Percentiles rank a stretch among this genome's conserved stretches.
Conservation (phyloP, 2,113 vertebrate species). For the Gadus chalcogrammus region DNA sequence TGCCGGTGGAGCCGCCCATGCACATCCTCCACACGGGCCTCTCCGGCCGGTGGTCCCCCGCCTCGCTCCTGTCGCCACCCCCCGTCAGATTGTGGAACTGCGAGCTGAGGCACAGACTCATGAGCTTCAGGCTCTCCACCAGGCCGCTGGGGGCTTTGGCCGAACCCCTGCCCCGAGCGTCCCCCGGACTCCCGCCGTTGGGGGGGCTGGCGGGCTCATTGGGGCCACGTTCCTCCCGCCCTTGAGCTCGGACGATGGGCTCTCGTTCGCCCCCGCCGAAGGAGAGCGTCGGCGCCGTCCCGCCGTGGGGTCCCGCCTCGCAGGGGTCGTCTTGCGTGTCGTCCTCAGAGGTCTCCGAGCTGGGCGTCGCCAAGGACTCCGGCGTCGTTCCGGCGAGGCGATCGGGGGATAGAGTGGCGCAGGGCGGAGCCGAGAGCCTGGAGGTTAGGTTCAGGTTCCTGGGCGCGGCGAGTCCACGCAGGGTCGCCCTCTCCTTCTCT, state of each 20-base stretch:
- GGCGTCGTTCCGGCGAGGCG: slow-evolving; percentile 23
- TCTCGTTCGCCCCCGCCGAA: slow-evolving; percentile 42
- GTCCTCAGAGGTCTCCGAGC: slow-evolving; percentile 90
- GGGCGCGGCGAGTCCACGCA: slow-evolving; percentile 64
- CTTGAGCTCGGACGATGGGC: slow-evolving; percentile 6
- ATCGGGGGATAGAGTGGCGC: slow-evolving; percentile 37
- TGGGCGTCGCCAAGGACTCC: slow-evolving; percentile 69
- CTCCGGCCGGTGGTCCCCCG: slow-evolving; percentile 76
- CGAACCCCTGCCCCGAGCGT: slow-evolving; percentile 48
- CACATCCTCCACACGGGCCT: slow-evolving; percentile 95
- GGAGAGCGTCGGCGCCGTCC: slow-evolving; percentile 63
- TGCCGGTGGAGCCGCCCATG: slow-evolving; percentile 78
- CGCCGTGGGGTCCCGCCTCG: slow-evolving; percentile 15
- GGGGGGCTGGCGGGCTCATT: slow-evolving; percentile 69
- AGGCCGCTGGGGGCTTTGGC: slow-evolving; percentile 69
- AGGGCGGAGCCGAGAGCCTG: slow-evolving; percentile 35
- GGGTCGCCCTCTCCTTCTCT: slow-evolving; percentile 33
- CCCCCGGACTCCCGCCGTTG: slow-evolving; percentile 70
- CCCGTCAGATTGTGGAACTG: slow-evolving; percentile 80
- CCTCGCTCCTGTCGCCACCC: slow-evolving; percentile 40
- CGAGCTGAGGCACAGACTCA: slow-evolving; percentile 91
- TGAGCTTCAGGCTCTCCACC: slow-evolving; percentile 92
- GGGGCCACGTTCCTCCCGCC: slow-evolving; percentile 31
- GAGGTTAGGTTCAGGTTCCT: slow-evolving; percentile 92
- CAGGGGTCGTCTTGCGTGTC: slow-evolving; percentile 81